Percentiles rank a stretch among this genome's conserved stretches.
Conservation (phyloP, 2,797 vertebrate genomes). For the Scolopax bukidnonensis region DNA sequence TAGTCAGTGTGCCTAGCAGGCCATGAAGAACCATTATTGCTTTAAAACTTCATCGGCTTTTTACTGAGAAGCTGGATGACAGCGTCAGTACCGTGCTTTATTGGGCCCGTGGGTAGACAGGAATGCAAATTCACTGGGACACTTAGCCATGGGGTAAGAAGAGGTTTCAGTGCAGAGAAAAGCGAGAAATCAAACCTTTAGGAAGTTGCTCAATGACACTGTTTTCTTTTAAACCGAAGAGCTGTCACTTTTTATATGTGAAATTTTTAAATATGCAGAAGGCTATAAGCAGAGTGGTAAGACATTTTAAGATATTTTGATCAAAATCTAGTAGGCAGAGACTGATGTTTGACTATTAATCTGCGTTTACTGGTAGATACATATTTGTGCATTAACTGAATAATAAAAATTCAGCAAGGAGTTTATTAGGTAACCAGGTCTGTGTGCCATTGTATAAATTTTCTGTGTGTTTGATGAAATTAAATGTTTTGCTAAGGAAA, state of each 20-base stretch:
- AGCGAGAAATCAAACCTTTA: neutral
- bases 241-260: neutral
- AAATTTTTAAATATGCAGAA: neutral
- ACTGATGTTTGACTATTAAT: neutral
- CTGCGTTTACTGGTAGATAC: neutral
- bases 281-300: neutral
- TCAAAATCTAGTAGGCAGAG: neutral
- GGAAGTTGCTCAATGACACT: neutral
- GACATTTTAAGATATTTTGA: neutral
- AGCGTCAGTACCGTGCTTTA: neutral
- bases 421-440: neutral
- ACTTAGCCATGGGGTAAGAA: neutral
- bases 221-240: neutral
- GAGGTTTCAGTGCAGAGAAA: neutral
- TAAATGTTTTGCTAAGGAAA: neutral
- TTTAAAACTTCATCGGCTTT: neutral
- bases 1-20: neutral
- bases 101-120: neutral
- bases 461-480: neutral
- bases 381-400: neutral
- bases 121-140: neutral
- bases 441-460: neutral
- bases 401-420: neutral
- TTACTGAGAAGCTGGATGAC: neutral
- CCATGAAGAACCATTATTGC: neutral